Base-by-base conservation (phyloP, 1,140 invertebrate genomes). In the Catajapyx aquilonaris region DNA sequence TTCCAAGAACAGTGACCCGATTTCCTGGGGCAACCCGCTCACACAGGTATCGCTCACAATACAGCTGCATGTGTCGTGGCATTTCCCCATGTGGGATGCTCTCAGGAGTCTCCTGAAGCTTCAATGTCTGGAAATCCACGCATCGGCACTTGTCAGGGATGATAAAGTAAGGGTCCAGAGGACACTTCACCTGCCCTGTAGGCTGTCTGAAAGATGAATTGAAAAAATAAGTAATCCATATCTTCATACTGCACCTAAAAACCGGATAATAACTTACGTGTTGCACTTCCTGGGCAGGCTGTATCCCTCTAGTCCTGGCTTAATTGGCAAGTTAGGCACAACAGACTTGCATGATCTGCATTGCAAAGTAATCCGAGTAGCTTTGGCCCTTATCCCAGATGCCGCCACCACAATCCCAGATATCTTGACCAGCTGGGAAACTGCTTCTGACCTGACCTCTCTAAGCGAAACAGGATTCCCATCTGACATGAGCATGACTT, bases 1-100 rank as follows among this genome's bases (percentile, higher is more conserved):
- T 85, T 16, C 95, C 95, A 33, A 94, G 67, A 33, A 98, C 74
- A 5, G 79, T 74, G 9, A 97, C 83, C 44, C 87, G 67, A 52
- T 97, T 98, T 1, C 95, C 95, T 28, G 95, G 95, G 1, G 96
- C 88, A 23, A 93, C 80, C 52, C 73, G 69, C 54, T 99, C 95
- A 55, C 90, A 95, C 9, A 98, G 60, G 53, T 88, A 84, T 40
- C 71, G 70, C 54, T 99, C 94, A 51, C 81, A 86, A 56, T 91
- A 99, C 0, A 99, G 61, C 43, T 88, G 80, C 38, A 98, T 60
- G 60, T 99, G 95, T 5, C 95, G 66, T 1, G 95, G 94, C 69
- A 99, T 87, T 67, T 99, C 95, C 37, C 95, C 93, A 52, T 96
- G 88, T 0, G 94, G 95, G 41, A 98, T 84, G 43, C 77, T 79